A percentile compares a stretch with the other conserved stretches of the same genome.
Conservation (phyloP, 2,797 vertebrate genomes). For the Gymnodraco acuticeps region DNA sequence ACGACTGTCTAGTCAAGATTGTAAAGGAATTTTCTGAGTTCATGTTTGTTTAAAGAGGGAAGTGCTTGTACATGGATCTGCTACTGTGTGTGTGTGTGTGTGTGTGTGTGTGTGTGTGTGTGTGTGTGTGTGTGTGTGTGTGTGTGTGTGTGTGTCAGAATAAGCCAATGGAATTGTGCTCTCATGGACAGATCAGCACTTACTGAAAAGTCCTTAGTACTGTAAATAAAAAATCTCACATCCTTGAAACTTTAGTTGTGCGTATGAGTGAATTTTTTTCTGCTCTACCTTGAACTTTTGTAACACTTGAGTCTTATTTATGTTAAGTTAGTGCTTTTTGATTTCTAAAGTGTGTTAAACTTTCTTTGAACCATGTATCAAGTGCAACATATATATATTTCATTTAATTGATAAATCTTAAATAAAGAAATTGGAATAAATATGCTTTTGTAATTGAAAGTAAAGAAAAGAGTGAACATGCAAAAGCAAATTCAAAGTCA, state of each 20-base stretch:
- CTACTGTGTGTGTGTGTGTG: too few relatives aligned
- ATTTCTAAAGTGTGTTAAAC: background rate
- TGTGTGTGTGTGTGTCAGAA: too few relatives aligned
- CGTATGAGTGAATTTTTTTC: background rate
- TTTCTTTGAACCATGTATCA: background rate
- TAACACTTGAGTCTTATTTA: background rate
- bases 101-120: too few relatives aligned
- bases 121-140: too few relatives aligned
- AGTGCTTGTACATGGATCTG: slow-evolving; percentile 24
- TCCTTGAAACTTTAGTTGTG: slow-evolving; percentile 4
- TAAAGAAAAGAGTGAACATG: background rate
- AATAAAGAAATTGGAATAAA: background rate
- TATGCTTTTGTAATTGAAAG: background rate
- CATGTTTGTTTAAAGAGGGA: slow-evolving; percentile 55
- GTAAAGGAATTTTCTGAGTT: slow-evolving; percentile 45
- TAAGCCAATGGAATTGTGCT: background rate
- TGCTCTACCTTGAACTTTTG: background rate
- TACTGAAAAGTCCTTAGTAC: slow-evolving; percentile 14
- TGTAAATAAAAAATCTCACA: slow-evolving; percentile 18
- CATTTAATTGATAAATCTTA: background rate
- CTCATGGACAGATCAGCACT: slow-evolving; percentile 15
- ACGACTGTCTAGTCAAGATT: slow-evolving; percentile 31
- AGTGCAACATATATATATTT: background rate
- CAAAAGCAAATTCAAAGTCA: background rate
- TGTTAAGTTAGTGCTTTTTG: background rate